Conservation (phyloP, 2,113 vertebrate genomes). For the Elanoides forficatus region DNA sequence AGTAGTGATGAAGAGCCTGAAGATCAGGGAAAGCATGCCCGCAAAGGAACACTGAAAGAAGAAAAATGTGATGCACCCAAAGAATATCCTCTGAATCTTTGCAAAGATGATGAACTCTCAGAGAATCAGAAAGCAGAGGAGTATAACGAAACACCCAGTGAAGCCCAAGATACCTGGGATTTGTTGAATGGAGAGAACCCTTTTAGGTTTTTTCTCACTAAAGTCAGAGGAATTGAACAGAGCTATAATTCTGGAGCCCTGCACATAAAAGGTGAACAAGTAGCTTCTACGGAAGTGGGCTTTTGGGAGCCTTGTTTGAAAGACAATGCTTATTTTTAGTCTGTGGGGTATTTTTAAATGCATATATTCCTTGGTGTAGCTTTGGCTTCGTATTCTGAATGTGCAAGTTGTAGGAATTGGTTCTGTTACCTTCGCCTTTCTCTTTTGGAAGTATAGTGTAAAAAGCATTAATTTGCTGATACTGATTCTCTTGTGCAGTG, state of each 20-base stretch:
- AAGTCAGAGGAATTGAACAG: slow-evolving; percentile 86
- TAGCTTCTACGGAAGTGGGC: not conserved
- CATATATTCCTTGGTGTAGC: not conserved
- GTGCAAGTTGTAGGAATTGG: not conserved
- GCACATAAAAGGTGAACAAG: slow-evolving; percentile 87
- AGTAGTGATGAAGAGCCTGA: slow-evolving; percentile 86
- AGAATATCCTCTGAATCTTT: not conserved
- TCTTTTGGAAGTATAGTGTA: not conserved
- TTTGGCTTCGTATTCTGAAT: not conserved
- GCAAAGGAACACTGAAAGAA: not conserved
- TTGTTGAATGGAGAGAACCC: slow-evolving; percentile 75
- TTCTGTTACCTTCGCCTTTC: not conserved
- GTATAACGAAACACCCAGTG: slow-evolving; percentile 32
- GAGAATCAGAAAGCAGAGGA: slow-evolving; percentile 44
- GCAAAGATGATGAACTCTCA: not conserved
- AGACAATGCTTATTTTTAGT: not conserved
- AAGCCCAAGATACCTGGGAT: slow-evolving; percentile 83
- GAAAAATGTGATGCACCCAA: not conserved
- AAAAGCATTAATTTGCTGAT: not conserved
- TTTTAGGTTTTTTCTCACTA: slow-evolving; percentile 92
- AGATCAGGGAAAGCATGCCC: not conserved
- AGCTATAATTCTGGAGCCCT: slow-evolving; percentile 87
- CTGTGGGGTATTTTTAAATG: not conserved
- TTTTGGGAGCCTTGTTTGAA: not conserved
- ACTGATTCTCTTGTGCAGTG: not conserved